Evolutionary conservation across 2,888 invertebrate species (phyloP), one percentile per base, ranked within the genome.

Genomic region (Cyclophora albipunctata): DNA sequence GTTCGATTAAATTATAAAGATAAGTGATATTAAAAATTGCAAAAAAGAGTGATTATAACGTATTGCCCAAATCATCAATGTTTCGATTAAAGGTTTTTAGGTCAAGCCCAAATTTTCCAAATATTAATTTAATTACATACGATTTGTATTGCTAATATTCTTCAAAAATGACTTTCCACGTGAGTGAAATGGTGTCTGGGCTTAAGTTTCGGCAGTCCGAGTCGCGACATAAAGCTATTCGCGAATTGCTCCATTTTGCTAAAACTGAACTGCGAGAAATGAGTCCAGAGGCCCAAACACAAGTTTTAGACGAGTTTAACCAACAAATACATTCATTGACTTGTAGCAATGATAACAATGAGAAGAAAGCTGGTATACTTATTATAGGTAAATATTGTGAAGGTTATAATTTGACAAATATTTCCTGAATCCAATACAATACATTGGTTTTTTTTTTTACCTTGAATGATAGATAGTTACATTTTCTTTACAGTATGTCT

Each of bases 241-340:
- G 95, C 57, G 97, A 98, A 64, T 89, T 98, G 42, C 93, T 95
- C 61, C 92, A 95, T 57, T 98, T 96, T 77, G 96, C 95, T 2
- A 96, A 95, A 76, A 96, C 95, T 5, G 97, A 97, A 67, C 79
- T 97, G 51, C 91, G 96, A 2, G 97, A 97, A 84, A 94, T 96
- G 80, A 93, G 96, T 0, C 93, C 93, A 48, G 98, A 98, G 69
- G 94, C 95, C 64, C 90, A 96, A 56, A 92, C 93, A 40, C 91
- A 92, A 50, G 96, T 98, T 67, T 93, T 98, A 75, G 98, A 98
- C 73, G 96, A 97, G 58, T 96, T 98, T 70, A 97, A 98, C 77
- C 96, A 96, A 75, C 95, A 97, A 69, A 98, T 98, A 59, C 96
- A 96, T 75, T 94, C 96, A 71, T 94, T 98, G 94, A 96, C 98